Evolutionary conservation across 1,140 invertebrate genomes (phyloP).

Genomic region (Zelostemma sp.): DNA sequence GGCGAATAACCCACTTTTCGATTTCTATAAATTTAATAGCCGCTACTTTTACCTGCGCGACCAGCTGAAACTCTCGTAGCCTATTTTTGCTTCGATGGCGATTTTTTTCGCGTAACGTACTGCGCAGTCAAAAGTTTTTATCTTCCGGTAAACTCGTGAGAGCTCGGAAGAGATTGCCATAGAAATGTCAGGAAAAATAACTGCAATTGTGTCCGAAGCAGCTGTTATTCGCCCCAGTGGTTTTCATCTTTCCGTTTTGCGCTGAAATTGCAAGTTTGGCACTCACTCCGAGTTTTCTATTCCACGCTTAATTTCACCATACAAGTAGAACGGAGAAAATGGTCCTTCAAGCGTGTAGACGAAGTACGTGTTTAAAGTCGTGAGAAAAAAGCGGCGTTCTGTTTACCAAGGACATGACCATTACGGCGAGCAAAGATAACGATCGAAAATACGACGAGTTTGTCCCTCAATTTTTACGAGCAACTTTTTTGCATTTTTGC

Average conservation of each 20-base stretch:
- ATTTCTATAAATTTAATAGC: conserved; percentile 42
- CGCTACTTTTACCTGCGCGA: conserved; percentile 28
- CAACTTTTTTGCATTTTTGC: too few relatives aligned
- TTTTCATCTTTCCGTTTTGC: conserved; percentile 14
- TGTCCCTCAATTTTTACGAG: too few relatives aligned
- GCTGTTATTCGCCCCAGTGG: neutral
- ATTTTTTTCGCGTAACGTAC: neutral
- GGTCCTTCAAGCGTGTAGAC: conserved; percentile 18
- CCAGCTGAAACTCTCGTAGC: conserved; percentile 2
- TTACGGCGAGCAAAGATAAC: too few relatives aligned
- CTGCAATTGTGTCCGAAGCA: neutral
- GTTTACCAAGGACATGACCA: neutral
- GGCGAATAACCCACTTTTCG: conserved; percentile 34
- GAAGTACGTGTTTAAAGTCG: neutral
- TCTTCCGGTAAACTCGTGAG: neutral
- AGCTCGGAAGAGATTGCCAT: neutral
- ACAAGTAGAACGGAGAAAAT: conserved; percentile 37
- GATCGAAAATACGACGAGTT: too few relatives aligned
- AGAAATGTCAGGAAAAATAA: neutral
- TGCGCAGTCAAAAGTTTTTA: neutral
- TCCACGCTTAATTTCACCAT: conserved; percentile 31
- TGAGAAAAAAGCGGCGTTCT: neutral
- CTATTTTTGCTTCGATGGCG: neutral
- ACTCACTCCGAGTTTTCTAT: conserved; percentile 26
- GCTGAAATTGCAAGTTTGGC: conserved; percentile 11